Evolutionary conservation across 2,113 vertebrate genomes (phyloP), one percentile per base, ranked within the genome.

Genomic region (Strigops habroptila): DNA sequence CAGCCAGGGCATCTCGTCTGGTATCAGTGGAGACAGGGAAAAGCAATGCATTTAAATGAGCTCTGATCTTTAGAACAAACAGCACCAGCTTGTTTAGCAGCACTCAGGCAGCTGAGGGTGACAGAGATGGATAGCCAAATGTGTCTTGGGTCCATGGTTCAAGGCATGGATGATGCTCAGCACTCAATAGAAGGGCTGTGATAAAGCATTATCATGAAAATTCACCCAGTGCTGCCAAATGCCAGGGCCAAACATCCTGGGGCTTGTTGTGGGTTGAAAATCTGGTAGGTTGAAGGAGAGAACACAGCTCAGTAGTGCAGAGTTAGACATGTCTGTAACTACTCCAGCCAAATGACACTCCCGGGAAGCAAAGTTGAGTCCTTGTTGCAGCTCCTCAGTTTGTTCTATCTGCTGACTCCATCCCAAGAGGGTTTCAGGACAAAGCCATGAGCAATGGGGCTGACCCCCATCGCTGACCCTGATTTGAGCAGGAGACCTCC

Each of bases 11-110:
- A 96, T 94, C 95, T 91, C 1, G 59, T 94, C 89, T 95, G 90
- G 78, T 94, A 93, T 90, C 94, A 95, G 74, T 73, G 75, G 94
- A 95, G 90, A 80, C 81, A 31, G 27, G 70, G 85, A 95, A 90
- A 93, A 96, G 91, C 53, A 18, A 5, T 1, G 78, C 78, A 85
- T 94, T 93, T 49, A 67, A 77, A 95, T 53, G 71, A 95, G 93
- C 88, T 94, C 85, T 78, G 64, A 81, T 95, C 92, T 67, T 18
- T 4, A 75, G 68, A 77, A 73, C 75, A 74, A 94, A 90, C 63
- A 65, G 31, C 46, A 14, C 53, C 6, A 0, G 37, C 84, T 82
- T 76, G 77, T 76, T 95, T 70, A 67, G 91, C 68, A 65, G 93
- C 2, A 0, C 67, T n/a, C 17, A 17, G 78, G 41, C 48, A 41